Conservation (phyloP, 2,888 invertebrate genomes). For the Lutraria lutraria region DNA sequence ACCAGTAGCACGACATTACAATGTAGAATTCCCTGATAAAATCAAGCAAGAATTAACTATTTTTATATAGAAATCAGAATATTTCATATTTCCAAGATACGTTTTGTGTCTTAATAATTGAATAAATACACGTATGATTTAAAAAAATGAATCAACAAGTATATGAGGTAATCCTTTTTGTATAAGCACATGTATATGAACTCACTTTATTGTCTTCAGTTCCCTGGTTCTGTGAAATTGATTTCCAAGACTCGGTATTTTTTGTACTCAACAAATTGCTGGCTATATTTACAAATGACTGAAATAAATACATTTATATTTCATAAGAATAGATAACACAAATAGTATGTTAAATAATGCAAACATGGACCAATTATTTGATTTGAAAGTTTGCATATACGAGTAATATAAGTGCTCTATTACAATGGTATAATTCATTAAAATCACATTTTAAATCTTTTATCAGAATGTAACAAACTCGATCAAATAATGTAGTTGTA, state of each 20-base stretch:
- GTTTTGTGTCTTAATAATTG: too few species aligned
- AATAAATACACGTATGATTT: too few species aligned
- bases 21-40: too few species aligned
- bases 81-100: too few species aligned
- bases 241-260: slow-evolving; percentile 26
- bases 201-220: background rate
- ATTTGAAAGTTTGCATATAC: background rate
- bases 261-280: slow-evolving; percentile 20
- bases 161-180: background rate
- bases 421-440: background rate
- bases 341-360: background rate
- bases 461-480: background rate
- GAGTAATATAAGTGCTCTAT: background rate
- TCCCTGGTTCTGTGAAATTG: background rate
- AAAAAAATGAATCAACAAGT: too few species aligned
- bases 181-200: background rate
- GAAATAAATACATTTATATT: background rate
- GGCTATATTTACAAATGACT: slow-evolving; percentile 14
- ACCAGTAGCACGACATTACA: too few species aligned
- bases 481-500: background rate
- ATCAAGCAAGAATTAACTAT: background rate
- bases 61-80: background rate
- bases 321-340: too few species aligned
- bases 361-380: background rate
- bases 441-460: too few species aligned